Evolutionary conservation across 2,113 vertebrate species (phyloP).

Genomic region (Procavia capensis): DNA sequence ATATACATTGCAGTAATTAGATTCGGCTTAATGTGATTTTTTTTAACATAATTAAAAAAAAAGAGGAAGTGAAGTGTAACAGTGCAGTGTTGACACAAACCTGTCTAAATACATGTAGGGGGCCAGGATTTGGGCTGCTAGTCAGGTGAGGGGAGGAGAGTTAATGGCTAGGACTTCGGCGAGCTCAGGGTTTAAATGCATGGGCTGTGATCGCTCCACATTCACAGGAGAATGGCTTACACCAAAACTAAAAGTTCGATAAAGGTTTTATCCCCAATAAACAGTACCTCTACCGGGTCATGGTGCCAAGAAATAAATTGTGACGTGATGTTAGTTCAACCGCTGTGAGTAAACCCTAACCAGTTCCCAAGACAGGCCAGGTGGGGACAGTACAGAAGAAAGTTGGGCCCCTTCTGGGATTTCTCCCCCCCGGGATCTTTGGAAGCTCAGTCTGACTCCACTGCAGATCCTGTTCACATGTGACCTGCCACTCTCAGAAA

Average conservation of each 20-base stretch:
- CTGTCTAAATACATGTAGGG: constrained; percentile 82
- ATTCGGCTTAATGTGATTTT: constrained; percentile 94
- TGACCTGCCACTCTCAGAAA: neutral
- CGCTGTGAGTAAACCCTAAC: fast-evolving
- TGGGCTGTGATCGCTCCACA: fast-evolving
- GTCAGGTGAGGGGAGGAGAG: constrained; percentile 76
- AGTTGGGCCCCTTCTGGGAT: fast-evolving
- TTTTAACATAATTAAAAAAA: constrained; percentile 93
- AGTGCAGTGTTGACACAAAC: constrained; percentile 90
- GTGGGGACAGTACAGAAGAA: fast-evolving
- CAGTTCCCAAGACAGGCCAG: neutral
- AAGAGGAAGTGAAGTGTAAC: constrained; percentile 90
- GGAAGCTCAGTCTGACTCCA: neutral
- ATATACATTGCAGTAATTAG: constrained; percentile 96
- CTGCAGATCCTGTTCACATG: neutral
- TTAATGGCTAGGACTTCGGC: constrained; percentile 47
- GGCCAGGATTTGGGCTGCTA: constrained; percentile 65
- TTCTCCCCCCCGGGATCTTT: neutral
- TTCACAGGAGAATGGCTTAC: fast-evolving
- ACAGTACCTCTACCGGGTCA: fast-evolving
- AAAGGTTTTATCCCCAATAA: neutral
- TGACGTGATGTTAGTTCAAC: fast-evolving
- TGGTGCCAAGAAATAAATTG: fast-evolving
- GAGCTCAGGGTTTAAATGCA: neutral
- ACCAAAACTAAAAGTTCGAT: neutral